Percentiles rank a stretch among this genome's conserved stretches.
Evolutionary conservation across 23 tunicate genomes (phyloP).

Genomic region (Phallusia fumigata): DNA sequence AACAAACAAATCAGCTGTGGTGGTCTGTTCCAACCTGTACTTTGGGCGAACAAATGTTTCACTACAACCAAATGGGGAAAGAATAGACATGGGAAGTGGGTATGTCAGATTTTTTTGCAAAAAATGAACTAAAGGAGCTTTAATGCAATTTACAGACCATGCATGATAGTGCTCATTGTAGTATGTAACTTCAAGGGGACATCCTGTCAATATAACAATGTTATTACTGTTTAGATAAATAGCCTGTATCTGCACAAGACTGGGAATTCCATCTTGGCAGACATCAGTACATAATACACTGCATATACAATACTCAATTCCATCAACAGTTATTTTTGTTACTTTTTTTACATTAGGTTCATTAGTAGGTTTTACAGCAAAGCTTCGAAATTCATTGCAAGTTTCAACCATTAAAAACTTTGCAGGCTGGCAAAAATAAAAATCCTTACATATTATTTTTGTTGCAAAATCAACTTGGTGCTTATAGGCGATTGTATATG

Average conservation of each 20-base stretch:
- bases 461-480: constrained; percentile 15
- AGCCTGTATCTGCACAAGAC: constrained; percentile 13
- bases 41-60: constrained; percentile 5
- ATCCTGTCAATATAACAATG: constrained; percentile 14
- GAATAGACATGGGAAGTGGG: constrained; percentile 10
- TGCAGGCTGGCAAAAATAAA: constrained; percentile 4
- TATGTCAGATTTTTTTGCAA: constrained; percentile 10
- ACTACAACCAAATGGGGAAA: constrained; percentile 5
- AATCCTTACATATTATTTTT: constrained; percentile 9
- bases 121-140: constrained; percentile 11
- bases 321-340: constrained; percentile 4
- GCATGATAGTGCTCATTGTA: constrained; percentile 9
- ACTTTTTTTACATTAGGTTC: constrained; percentile 6
- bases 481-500: constrained; percentile 2
- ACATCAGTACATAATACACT: constrained; percentile 7
- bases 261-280: constrained; percentile 10
- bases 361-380: constrained; percentile 8
- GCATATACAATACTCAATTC: constrained; percentile 14
- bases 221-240: constrained; percentile 1
- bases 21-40: constrained; percentile 10
- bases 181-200: constrained; percentile 7
- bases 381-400: constrained; percentile 9
- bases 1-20: constrained; percentile 12
- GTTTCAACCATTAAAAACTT: constrained; percentile 9
- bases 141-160: constrained; percentile 7